Percentiles rank a stretch among this genome's conserved stretches.
Evolutionary conservation across 2,113 vertebrate genomes (phyloP).

Genomic region (Poeciliopsis turrubarensis): DNA sequence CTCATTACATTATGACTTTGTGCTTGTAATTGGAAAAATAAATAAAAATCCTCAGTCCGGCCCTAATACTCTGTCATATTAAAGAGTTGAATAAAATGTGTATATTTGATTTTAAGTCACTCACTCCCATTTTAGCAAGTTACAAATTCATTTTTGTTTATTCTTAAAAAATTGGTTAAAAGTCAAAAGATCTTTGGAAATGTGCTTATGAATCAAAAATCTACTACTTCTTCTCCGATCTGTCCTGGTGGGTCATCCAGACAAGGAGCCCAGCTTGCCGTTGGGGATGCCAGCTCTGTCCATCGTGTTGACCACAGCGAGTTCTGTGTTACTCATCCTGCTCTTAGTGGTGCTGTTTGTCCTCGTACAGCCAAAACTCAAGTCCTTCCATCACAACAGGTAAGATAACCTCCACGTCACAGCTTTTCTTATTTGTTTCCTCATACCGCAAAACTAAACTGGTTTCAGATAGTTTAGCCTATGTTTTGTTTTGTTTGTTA

Average conservation of each 20-base stretch:
- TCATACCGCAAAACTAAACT: not conserved
- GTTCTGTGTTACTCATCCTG: constrained; percentile 92
- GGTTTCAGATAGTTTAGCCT: not conserved
- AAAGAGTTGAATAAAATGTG: too few relatives aligned
- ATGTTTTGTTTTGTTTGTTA: too few relatives aligned
- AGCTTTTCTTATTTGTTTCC: too few relatives aligned
- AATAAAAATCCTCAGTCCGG: too few relatives aligned
- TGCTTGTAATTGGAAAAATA: too few relatives aligned
- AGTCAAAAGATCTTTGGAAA: not conserved
- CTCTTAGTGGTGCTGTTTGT: constrained; percentile 97
- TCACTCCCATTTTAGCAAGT: not conserved
- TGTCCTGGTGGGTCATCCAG: constrained; percentile 68
- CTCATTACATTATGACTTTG: too few relatives aligned
- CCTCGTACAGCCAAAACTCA: constrained; percentile 96
- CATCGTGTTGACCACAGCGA: constrained; percentile 94
- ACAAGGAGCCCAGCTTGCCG: constrained; percentile 85
- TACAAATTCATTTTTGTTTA: not conserved
- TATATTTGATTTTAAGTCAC: not conserved
- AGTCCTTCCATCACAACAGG: constrained; percentile 98
- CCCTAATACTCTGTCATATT: too few relatives aligned
- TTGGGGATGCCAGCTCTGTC: constrained; percentile 91
- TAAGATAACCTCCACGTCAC: constrained; percentile 59
- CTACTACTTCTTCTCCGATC: constrained; percentile 11
- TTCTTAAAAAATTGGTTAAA: not conserved
- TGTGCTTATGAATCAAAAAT: not conserved